Base-by-base conservation (phyloP, 2,888 invertebrate genomes). In the Trachelus troglodyta region DNA sequence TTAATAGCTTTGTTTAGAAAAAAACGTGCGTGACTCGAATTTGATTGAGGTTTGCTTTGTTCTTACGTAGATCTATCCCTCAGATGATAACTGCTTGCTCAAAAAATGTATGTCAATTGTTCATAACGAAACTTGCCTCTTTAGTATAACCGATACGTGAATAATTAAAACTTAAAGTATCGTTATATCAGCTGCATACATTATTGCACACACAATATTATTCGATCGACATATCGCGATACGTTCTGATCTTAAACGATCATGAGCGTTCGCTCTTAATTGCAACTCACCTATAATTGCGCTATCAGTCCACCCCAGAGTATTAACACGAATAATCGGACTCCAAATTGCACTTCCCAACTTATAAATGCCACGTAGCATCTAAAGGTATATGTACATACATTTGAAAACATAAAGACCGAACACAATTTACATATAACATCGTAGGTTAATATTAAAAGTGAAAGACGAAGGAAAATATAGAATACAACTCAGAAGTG, bases 261-360 rank as follows among this genome's bases (percentile, higher is more conserved):
- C 74, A 77, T 74, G 34, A 76, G 75, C 71, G 73, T 69, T 73
- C 80, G 40, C 71, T 76, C 77, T 56, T 56, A 34, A 75, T 40
- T 31, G 34, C 71, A 40, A 77, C 31, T 76, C 40, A 6, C 69
- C 69, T 75, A 37, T 73, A 77, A 82, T 81, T 80, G 81, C 80
- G 78, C 79, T 77, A 76, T 76, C 73, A 80, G 79, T 78, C 76
- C 74, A 69, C 76, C 75, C 73, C 56, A 77, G 75, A 77, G 69
- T 77, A 77, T 75, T 69, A 79, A 80, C 75, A 76, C 37, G 76
- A 75, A 77, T 69, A 76, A 80, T 69, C 71, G 77, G 75, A 74
- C 69, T 77, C 77, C 81, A 79, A 85, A 90, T 90, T 90, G 89
- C 89, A 90, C 89, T 87, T 86, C 85, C 89, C 89, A 87, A 83